These are phyloP conservation scores for Danio aesculapii DNA, from an alignment of 2,797 vertebrate species.

Conservation along the genomic window DNA sequence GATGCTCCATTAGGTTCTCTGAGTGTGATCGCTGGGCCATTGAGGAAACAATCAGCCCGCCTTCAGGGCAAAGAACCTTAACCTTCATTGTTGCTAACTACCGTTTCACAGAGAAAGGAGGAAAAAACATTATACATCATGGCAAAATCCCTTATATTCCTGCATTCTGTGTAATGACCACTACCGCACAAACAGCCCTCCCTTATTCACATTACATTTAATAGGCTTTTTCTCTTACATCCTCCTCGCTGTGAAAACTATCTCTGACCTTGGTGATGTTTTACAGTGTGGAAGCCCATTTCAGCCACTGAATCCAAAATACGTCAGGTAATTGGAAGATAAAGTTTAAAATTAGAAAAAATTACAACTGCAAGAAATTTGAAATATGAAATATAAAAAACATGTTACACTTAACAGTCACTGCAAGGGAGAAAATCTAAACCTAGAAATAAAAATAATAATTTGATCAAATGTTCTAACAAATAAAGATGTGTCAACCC, in stretches of 20 bases:
- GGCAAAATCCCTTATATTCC: slow-evolving; percentile 28
- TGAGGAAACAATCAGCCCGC: slow-evolving; percentile 56
- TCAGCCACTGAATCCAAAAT: background rate
- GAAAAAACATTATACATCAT: slow-evolving; percentile 29
- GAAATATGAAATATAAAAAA: too few species aligned
- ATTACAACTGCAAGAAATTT: background rate
- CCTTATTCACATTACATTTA: slow-evolving; percentile 22
- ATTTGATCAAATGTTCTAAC: too few species aligned
- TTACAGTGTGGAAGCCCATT: background rate
- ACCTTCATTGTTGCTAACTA: slow-evolving; percentile 52
- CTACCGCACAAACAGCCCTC: slow-evolving; percentile 9
- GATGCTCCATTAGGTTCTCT: slow-evolving; percentile 52
- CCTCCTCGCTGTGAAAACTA: slow-evolving; percentile 54
- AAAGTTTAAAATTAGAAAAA: background rate
- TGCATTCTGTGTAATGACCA: slow-evolving; percentile 31
- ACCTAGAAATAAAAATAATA: too few species aligned
- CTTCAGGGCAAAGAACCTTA: slow-evolving; percentile 46
- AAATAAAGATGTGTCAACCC: too few species aligned
- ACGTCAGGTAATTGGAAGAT: background rate
- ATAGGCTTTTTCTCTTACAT: slow-evolving; percentile 36
- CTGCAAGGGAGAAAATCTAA: too few species aligned
- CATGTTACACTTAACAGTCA: too few species aligned
- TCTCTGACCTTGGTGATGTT: slow-evolving; percentile 52
- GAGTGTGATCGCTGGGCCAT: slow-evolving; percentile 58
- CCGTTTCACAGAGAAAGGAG: slow-evolving; percentile 38